Evolutionary conservation across 2,888 invertebrate genomes (phyloP), one percentile per base, ranked within the genome.

Genomic region (Tridacna gigas): DNA sequence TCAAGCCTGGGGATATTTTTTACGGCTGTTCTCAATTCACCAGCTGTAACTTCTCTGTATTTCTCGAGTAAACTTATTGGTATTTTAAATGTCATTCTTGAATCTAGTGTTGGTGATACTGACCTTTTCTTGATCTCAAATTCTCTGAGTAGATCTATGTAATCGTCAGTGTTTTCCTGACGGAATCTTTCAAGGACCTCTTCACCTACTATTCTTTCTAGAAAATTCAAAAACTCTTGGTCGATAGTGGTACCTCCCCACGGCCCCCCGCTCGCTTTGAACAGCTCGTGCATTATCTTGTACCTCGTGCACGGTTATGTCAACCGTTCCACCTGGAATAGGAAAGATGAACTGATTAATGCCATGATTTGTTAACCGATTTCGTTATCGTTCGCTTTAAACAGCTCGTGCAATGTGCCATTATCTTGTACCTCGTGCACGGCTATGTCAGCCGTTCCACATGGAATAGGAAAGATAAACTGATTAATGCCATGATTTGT

Each of bases 201-300:
- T 20, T 37, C 48, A 18, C 79, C 74, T 9, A 74, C 45, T 7
- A 85, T 77, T 0, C 28, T 26, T 51, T 82, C 63, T 18, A 82
- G 56, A 63, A 85, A 85, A 5, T 63, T 61, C 9, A 79, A 28
- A 67, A 84, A 84, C 5, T 77, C 83, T 26, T 48, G 15, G 51
- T 83, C 83, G 37, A 83, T 37, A 18, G 74, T 75, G 15, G 80
- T 80, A 0, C 83, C 83, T 9, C 83, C 83, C 83, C 83, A 83
- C 15, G 80, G 60, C 15, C 83, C 83, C 0, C 83, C 83, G 61
- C 77, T 83, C 9, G 83, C 77, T 45, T 77, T 80, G 18, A 63
- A 75, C 11, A 83, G 37, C 48, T 83, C 83, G 22, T 69, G 65
- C 74, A 25, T 77, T 67, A 12, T 13, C 18, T 48, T 67, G 73